Percentiles rank a stretch among this genome's conserved stretches.
These are phyloP conservation scores for Formica exsecta DNA, from an alignment of 1,140 invertebrate genomes.

Conservation along the genomic window DNA sequence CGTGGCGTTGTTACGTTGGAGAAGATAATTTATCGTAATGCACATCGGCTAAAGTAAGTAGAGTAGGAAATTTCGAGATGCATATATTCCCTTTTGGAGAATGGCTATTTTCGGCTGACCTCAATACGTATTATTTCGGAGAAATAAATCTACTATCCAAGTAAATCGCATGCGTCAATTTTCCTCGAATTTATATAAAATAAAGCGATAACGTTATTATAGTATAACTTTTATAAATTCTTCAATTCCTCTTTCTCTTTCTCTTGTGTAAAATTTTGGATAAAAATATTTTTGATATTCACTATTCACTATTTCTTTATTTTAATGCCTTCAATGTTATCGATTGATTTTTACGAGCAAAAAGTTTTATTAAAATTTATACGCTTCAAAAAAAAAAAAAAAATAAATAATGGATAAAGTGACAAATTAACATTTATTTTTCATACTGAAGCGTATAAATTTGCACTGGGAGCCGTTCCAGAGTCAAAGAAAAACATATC, in stretches of 20 bases:
- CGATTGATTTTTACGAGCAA: not conserved
- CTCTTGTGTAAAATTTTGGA: not conserved
- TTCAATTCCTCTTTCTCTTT: not conserved
- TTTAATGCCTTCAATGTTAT: not conserved
- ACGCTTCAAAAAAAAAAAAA: no score
- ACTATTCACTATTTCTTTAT: not conserved
- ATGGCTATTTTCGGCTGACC: slow-evolving; percentile 43
- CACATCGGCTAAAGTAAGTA: slow-evolving; percentile 26
- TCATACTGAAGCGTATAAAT: not conserved
- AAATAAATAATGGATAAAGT: not conserved
- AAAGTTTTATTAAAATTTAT: not conserved
- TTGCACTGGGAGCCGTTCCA: not conserved
- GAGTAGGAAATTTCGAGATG: slow-evolving; percentile 54
- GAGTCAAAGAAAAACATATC: slow-evolving; percentile 21
- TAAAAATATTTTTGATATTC: slow-evolving; percentile 3
- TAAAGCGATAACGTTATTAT: slow-evolving; percentile 16
- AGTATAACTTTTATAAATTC: slow-evolving; percentile 15
- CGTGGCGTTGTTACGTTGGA: slow-evolving; percentile 17
- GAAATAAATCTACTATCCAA: slow-evolving; percentile 20
- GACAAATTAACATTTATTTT: slow-evolving; percentile 7
- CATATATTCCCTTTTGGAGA: slow-evolving; percentile 45
- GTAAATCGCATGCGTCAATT: slow-evolving; percentile 20
- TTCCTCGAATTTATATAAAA: slow-evolving; percentile 20
- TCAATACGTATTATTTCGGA: slow-evolving; percentile 47
- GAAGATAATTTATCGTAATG: slow-evolving; percentile 47